Conservation (phyloP, 2,113 vertebrate genomes). For the Datnioides undecimradiatus region DNA sequence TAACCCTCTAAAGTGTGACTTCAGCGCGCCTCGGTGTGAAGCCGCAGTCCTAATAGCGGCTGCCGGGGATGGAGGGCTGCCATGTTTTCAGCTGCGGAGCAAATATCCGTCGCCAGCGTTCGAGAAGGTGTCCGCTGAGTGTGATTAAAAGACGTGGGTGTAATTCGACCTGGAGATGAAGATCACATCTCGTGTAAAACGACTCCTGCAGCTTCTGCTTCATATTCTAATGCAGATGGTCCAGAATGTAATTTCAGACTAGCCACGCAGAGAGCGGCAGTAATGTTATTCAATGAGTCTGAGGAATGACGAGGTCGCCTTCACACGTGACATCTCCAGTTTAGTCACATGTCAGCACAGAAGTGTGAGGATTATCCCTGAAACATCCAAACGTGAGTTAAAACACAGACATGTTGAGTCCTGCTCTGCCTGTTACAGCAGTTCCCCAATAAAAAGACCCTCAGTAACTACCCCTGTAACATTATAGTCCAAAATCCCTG, state of each 20-base stretch:
- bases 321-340: no score
- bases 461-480: no score
- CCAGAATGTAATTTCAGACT: not conserved
- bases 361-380: no score
- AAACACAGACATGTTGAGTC: no score
- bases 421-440: no score
- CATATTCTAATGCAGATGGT: not conserved
- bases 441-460: no score
- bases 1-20: constrained; percentile 51
- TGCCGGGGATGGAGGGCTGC: constrained; percentile 19
- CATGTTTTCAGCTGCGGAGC: constrained; percentile 23
- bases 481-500: no score
- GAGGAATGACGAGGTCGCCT: not conserved
- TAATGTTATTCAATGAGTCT: not conserved
- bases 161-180: not conserved
- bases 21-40: constrained; percentile 16
- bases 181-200: not conserved
- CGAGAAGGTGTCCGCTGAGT: not conserved
- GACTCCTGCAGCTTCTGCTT: not conserved
- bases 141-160: not conserved
- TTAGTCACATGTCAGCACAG: no score
- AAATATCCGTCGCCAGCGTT: constrained; percentile 22
- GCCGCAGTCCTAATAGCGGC: constrained; percentile 26
- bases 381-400: no score
- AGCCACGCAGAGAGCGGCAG: not conserved